Conservation (phyloP, 2,797 vertebrate genomes). For the Acipenser transmontanus region DNA sequence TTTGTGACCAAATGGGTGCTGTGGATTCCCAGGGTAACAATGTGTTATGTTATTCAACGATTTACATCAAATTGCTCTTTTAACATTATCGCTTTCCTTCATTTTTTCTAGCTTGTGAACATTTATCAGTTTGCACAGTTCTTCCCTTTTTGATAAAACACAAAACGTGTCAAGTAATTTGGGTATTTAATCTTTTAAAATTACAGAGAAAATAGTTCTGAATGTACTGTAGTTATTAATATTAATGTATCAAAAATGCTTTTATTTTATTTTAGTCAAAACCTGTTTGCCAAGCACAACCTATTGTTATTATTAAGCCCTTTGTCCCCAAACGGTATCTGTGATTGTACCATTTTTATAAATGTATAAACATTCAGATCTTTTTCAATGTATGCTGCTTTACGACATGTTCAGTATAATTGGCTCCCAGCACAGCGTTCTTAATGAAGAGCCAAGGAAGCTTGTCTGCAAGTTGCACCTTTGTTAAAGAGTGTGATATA, state of each 20-base stretch:
- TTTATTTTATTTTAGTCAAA: no score
- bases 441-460: slow-evolving; percentile 4
- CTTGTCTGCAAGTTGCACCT: not conserved
- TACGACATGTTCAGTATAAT: slow-evolving; percentile 3
- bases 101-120: not conserved
- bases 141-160: not conserved
- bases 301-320: not conserved
- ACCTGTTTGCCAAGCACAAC: not conserved
- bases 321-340: not conserved
- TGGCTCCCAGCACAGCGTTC: slow-evolving; percentile 12
- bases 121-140: not conserved
- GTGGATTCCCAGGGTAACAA: slow-evolving; percentile 34
- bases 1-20: slow-evolving; percentile 49
- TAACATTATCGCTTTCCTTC: not conserved
- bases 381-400: not conserved
- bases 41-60: slow-evolving; percentile 16
- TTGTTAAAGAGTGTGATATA: no score
- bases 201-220: no score
- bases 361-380: slow-evolving; percentile 13
- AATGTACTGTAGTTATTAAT: no score
- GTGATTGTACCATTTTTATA: slow-evolving; percentile 1
- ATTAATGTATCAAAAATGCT: no score
- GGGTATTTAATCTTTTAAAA: no score
- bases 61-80: slow-evolving; percentile 10
- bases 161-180: not conserved